A percentile compares a stretch with the other conserved stretches of the same genome.
Conservation (phyloP, 2,888 invertebrate species). For the Tortricodes alternella region DNA sequence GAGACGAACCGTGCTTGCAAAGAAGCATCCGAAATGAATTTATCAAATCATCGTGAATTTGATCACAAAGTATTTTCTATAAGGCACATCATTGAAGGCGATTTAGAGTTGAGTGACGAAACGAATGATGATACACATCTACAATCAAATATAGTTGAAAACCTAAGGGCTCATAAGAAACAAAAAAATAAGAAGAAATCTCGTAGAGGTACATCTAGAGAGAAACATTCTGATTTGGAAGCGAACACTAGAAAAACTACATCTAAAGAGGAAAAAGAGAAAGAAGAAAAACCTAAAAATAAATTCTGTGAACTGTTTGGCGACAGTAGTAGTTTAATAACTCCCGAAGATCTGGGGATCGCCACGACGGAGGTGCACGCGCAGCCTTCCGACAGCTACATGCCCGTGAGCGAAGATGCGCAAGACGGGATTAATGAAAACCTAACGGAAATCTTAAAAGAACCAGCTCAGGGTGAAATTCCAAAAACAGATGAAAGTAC, state of each 20-base stretch:
- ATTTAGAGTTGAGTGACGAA: constrained; percentile 73
- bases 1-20: background rate
- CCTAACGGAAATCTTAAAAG: background rate
- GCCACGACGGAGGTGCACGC: constrained; percentile 32
- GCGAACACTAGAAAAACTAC: constrained; percentile 32
- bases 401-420: constrained; percentile 61
- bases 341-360: constrained; percentile 70
- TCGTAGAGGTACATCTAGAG: background rate
- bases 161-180: constrained; percentile 36
- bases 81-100: constrained; percentile 56
- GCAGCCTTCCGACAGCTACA: constrained; percentile 41
- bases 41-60: background rate
- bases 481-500: background rate
- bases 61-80: constrained; percentile 27
- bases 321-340: constrained; percentile 70
- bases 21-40: background rate
- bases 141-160: constrained; percentile 37
- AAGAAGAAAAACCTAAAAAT: constrained; percentile 39
- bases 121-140: constrained; percentile 52
- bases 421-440: constrained; percentile 56
- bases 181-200: constrained; percentile 37
- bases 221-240: constrained; percentile 36
- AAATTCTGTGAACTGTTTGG: constrained; percentile 71
- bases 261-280: constrained; percentile 21
- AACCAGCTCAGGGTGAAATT: background rate